These are phyloP conservation scores for Cylindroiulus punctatus DNA, from an alignment of 2,888 invertebrate species.

Conservation along the genomic window DNA sequence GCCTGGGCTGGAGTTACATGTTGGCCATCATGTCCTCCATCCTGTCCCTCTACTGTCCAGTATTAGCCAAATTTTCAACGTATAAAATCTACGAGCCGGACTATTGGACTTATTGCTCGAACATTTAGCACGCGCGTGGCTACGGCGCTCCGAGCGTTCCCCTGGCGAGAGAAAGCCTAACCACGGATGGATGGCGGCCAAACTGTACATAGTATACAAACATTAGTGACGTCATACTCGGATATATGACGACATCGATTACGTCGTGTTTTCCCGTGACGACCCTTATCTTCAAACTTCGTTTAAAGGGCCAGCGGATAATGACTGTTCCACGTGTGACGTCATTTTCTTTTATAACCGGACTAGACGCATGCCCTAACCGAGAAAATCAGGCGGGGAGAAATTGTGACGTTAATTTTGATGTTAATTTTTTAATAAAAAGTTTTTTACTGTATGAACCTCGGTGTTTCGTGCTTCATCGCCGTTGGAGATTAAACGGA, in stretches of 20 bases:
- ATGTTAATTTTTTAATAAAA: slow-evolving; percentile 32
- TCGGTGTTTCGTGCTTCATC: background rate
- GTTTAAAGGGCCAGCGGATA: background rate
- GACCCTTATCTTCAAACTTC: background rate
- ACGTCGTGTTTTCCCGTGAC: no score
- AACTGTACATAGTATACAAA: slow-evolving; percentile 21
- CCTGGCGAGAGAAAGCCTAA: background rate
- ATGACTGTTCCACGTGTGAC: no score
- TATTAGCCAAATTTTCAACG: slow-evolving; percentile 64
- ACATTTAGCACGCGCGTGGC: no score
- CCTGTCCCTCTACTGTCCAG: slow-evolving; percentile 67
- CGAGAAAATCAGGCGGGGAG: background rate
- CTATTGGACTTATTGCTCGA: slow-evolving; percentile 56
- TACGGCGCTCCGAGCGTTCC: background rate
- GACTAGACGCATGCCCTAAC: background rate
- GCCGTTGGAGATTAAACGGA: no score
- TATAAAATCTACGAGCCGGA: slow-evolving; percentile 56
- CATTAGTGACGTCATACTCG: no score
- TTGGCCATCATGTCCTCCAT: slow-evolving; percentile 66
- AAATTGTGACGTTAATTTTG: slow-evolving; percentile 26
- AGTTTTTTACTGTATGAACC: background rate
- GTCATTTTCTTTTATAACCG: no score
- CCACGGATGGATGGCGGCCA: background rate
- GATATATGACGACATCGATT: no score
- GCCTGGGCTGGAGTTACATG: slow-evolving; percentile 67